Percentiles rank a stretch among this genome's conserved stretches.
These are phyloP conservation scores for Hydrophis major DNA, from an alignment of 2,797 vertebrate species.

Conservation along the genomic window DNA sequence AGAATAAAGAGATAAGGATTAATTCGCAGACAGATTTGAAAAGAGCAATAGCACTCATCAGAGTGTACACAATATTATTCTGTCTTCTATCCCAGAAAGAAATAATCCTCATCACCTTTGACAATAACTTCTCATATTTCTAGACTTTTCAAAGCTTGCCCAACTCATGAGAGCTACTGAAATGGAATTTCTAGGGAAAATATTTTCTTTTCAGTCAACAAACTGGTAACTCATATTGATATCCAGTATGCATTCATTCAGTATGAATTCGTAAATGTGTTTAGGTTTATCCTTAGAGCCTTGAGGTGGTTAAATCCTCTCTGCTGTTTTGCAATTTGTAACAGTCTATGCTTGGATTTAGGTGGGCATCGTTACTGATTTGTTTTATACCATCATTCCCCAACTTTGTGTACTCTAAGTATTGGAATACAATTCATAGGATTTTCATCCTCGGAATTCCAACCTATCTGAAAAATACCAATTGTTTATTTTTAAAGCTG, in stretches of 20 bases:
- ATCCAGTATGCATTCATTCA: not conserved
- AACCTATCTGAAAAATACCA: not conserved
- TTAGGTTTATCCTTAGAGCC: not conserved
- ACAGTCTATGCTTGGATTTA: not conserved
- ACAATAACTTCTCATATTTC: not conserved
- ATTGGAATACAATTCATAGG: not conserved
- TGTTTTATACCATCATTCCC: not conserved
- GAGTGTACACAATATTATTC: not conserved
- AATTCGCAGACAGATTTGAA: not conserved
- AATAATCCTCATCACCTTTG: not conserved
- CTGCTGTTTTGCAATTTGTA: not conserved
- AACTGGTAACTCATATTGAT: not conserved
- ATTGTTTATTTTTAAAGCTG: not conserved
- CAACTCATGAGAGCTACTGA: not conserved
- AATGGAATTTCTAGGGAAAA: not conserved
- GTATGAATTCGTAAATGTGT: not conserved
- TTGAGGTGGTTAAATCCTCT: not conserved
- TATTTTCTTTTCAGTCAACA: not conserved
- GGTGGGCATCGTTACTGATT: not conserved
- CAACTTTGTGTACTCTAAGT: not conserved
- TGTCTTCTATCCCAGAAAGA: not conserved
- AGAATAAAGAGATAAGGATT: not conserved
- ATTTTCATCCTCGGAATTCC: not conserved
- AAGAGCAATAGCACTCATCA: not conserved
- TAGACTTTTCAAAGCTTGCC: not conserved